Conservation (phyloP, 2,888 invertebrate genomes). For the Drosophila paranaensis region DNA sequence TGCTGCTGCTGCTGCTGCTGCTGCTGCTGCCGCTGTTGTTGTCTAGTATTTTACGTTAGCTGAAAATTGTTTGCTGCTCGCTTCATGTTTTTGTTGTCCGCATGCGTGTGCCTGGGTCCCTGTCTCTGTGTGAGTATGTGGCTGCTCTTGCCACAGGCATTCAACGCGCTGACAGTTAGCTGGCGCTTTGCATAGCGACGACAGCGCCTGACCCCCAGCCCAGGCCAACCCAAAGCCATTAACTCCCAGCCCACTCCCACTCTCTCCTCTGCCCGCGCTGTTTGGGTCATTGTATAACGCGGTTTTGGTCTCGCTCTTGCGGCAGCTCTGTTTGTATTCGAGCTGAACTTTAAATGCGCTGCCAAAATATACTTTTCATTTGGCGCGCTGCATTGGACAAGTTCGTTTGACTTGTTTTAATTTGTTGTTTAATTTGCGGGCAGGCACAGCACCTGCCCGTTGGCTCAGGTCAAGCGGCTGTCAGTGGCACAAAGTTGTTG, state of each 20-base stretch:
- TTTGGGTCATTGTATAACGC: slow-evolving; percentile 51
- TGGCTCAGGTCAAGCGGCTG: slow-evolving; percentile 46
- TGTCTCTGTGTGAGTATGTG: slow-evolving; percentile 9
- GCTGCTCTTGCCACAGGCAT: slow-evolving; percentile 38
- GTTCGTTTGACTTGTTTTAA: slow-evolving; percentile 54
- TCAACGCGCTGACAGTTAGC: slow-evolving; percentile 60
- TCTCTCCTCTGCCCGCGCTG: not conserved
- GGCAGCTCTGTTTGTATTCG: slow-evolving; percentile 18
- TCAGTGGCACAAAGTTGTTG: slow-evolving; percentile 68
- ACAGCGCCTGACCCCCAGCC: slow-evolving; percentile 37
- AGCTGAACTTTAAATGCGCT: slow-evolving; percentile 66
- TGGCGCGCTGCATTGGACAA: slow-evolving; percentile 44
- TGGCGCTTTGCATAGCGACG: slow-evolving; percentile 70
- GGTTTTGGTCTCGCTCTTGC: slow-evolving; percentile 16
- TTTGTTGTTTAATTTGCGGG: not conserved
- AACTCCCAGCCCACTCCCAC: slow-evolving; percentile 3
- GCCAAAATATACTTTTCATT: slow-evolving; percentile 80
- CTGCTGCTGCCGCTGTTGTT: slow-evolving; percentile 29
- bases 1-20: slow-evolving; percentile 12
- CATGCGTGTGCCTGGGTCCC: slow-evolving; percentile 11
- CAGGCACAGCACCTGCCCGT: slow-evolving; percentile 13
- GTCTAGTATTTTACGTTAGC: slow-evolving; percentile 45
- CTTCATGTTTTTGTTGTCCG: slow-evolving; percentile 16
- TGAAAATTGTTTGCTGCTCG: slow-evolving; percentile 44
- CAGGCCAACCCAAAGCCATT: slow-evolving; percentile 18